These are phyloP conservation scores for Napeogenes inachia DNA, from an alignment of 2,888 invertebrate species.

Conservation along the genomic window DNA sequence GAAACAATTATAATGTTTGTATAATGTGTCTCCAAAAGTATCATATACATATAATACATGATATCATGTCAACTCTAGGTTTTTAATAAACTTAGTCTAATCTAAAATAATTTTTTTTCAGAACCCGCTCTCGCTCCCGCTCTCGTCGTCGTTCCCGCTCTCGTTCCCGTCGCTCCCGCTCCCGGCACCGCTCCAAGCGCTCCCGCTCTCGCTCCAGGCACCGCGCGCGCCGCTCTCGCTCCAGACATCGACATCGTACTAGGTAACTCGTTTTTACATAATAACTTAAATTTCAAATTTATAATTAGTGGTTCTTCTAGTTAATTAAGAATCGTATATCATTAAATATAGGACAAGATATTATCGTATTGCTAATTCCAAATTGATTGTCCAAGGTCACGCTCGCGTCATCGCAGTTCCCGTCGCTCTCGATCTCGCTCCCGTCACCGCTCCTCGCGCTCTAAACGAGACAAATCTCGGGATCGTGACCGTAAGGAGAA, in stretches of 20 bases:
- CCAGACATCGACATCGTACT: slow-evolving; percentile 73
- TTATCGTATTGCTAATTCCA: background rate
- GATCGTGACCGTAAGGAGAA: slow-evolving; percentile 53
- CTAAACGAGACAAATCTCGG: slow-evolving; percentile 67
- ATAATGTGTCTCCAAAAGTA: too few relatives aligned
- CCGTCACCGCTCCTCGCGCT: slow-evolving; percentile 75
- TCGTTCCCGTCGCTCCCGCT: slow-evolving; percentile 79
- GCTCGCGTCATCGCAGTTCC: slow-evolving; percentile 78
- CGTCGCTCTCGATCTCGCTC: slow-evolving; percentile 73
- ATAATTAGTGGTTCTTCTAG: too few relatives aligned
- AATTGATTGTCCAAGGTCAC: slow-evolving; percentile 53
- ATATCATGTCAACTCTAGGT: too few relatives aligned
- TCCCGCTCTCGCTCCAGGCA: slow-evolving; percentile 77
- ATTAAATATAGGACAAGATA: too few relatives aligned
- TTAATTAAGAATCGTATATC: too few relatives aligned
- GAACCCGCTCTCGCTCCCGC: slow-evolving; percentile 75
- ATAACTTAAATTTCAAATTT: too few relatives aligned
- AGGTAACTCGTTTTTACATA: slow-evolving; percentile 43
- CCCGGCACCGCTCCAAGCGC: slow-evolving; percentile 73
- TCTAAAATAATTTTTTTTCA: slow-evolving; percentile 41
- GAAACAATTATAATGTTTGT: too few relatives aligned
- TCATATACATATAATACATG: too few relatives aligned
- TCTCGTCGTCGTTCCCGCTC: slow-evolving; percentile 80
- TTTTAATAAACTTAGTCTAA: slow-evolving; percentile 1
- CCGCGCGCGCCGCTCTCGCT: slow-evolving; percentile 80